Percentiles rank a stretch among this genome's conserved stretches.
phyloP scores from a whole-genome alignment of 2,888 invertebrate species.

The Campoplex capitator region DNA sequence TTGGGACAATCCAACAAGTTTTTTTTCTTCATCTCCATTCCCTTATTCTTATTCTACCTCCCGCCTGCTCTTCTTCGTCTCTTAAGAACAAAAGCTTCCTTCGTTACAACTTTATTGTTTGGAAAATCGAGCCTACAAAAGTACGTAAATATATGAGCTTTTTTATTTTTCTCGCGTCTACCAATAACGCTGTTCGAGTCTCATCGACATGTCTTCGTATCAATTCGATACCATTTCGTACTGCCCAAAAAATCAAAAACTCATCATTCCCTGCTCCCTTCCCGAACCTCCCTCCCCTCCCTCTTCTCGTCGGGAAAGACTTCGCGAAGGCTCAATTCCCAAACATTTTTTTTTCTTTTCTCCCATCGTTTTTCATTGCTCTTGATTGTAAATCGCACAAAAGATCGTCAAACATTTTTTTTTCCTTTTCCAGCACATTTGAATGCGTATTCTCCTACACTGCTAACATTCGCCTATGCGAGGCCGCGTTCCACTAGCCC shows the following conservation, averaged over 20 bases:
- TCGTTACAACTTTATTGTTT: slow-evolving; percentile 43
- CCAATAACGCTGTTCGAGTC: too few relatives aligned
- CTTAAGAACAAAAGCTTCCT: slow-evolving; percentile 8
- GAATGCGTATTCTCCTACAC: background rate
- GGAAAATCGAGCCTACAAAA: slow-evolving; percentile 11
- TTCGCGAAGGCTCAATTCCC: background rate
- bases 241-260: background rate
- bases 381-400: slow-evolving; percentile 10
- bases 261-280: background rate
- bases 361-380: background rate
- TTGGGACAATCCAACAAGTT: slow-evolving; percentile 49
- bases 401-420: slow-evolving; percentile 14
- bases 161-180: background rate
- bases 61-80: background rate
- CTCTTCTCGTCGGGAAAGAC: background rate
- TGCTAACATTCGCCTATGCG: background rate
- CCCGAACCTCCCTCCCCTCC: background rate
- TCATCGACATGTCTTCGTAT: background rate
- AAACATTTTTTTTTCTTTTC: background rate
- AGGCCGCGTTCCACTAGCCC: background rate
- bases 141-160: background rate
- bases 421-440: background rate
- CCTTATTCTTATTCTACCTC: slow-evolving; percentile 10
- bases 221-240: background rate
- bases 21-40: background rate